phyloP scores from a whole-genome alignment of 2,113 vertebrate species.

The Sebastes fasciatus region DNA sequence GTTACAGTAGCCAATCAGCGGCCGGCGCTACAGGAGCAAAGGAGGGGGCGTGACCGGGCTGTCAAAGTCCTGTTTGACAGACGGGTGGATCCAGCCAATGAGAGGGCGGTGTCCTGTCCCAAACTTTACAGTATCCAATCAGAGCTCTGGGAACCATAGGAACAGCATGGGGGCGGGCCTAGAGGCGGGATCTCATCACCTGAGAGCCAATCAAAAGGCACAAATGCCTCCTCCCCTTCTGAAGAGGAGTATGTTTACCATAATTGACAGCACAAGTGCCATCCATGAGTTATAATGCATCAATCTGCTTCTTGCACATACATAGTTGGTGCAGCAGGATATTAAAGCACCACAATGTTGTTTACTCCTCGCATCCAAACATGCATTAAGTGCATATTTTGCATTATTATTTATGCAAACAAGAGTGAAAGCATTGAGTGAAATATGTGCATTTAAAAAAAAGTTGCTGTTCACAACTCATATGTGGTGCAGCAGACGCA shows the following conservation, averaged over 20 bases:
- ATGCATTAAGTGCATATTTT: neutral
- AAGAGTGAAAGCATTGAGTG: neutral
- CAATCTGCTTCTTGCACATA: conserved; percentile 20
- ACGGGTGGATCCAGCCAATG: conserved; percentile 79
- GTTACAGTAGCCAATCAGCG: conserved; percentile 83
- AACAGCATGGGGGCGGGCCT: conserved; percentile 82
- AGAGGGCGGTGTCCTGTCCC: conserved; percentile 77
- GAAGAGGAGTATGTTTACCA: conserved; percentile 87
- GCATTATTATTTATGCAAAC: neutral
- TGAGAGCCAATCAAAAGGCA: conserved; percentile 79
- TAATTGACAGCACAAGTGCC: conserved; percentile 75
- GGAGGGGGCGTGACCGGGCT: conserved; percentile 54
- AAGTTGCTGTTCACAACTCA: conserved; percentile 1
- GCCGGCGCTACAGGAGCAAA: conserved; percentile 33
- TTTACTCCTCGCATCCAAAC: neutral
- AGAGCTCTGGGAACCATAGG: conserved; percentile 84
- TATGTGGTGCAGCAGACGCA: conserved; percentile 42
- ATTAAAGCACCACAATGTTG: conserved; percentile 16
- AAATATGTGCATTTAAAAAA: conserved; percentile 7
- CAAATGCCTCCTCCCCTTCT: conserved; percentile 69
- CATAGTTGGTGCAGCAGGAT: conserved; percentile 28
- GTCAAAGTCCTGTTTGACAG: conserved; percentile 73
- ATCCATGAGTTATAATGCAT: conserved; percentile 66
- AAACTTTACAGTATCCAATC: conserved; percentile 92
- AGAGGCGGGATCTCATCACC: conserved; percentile 38